A percentile compares a stretch with the other conserved stretches of the same genome.
These are phyloP conservation scores for Atherinomorus stipes DNA, from an alignment of 2,113 vertebrate species.

Conservation along the genomic window DNA sequence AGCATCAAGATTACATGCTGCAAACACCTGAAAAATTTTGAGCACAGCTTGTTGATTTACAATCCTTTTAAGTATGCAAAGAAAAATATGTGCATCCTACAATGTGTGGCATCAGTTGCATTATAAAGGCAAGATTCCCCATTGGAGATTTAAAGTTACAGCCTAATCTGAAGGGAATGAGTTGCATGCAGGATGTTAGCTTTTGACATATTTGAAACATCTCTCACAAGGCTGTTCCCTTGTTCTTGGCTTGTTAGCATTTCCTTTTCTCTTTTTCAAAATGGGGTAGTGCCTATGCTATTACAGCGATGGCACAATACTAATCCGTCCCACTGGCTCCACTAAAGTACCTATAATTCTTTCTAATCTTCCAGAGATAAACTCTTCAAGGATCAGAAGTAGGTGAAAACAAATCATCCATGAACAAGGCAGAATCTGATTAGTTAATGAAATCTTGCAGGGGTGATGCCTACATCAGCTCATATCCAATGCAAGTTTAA, in stretches of 20 bases:
- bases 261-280: slow-evolving; percentile 60
- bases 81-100: slow-evolving; percentile 53
- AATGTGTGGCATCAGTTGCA: slow-evolving; percentile 42
- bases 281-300: slow-evolving; percentile 57
- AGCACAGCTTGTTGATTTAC: slow-evolving; percentile 56
- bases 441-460: slow-evolving; percentile 70
- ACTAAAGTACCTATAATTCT: slow-evolving; percentile 77
- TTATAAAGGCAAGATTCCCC: slow-evolving; percentile 58
- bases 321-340: slow-evolving; percentile 77
- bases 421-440: slow-evolving; percentile 72
- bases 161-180: slow-evolving; percentile 51
- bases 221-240: slow-evolving; percentile 57
- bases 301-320: slow-evolving; percentile 66
- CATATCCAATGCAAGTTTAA: slow-evolving; percentile 50
- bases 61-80: slow-evolving; percentile 50
- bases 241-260: slow-evolving; percentile 62
- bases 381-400: slow-evolving; percentile 73
- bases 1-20: slow-evolving; percentile 43
- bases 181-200: slow-evolving; percentile 56
- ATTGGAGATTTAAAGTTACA: slow-evolving; percentile 55
- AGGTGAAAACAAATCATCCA: slow-evolving; percentile 74
- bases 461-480: slow-evolving; percentile 50
- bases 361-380: slow-evolving; percentile 78
- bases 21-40: slow-evolving; percentile 41
- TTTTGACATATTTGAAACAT: slow-evolving; percentile 66